Evolutionary conservation across 2,113 vertebrate genomes (phyloP), one percentile per base, ranked within the genome.

Genomic region (Mirza zaza): DNA sequence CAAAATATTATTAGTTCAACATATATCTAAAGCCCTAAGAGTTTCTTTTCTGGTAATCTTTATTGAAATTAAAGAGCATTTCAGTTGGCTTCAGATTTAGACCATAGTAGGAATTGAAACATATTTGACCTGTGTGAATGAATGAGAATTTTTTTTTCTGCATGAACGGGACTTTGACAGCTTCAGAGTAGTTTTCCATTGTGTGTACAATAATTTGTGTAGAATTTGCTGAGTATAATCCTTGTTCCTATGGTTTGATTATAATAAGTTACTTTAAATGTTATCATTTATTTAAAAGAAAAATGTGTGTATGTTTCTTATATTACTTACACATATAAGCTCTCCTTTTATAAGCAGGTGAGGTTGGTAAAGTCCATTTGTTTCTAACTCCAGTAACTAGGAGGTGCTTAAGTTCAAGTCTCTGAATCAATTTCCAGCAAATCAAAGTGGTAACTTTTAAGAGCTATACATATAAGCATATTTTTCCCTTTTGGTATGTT

Each of bases 111-210:
- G 77, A 97, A 17, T 91, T 88, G 86, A 96, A 93, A 88, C 11
- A 36, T 80, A 85, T 80, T 92, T 75, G 61, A 90, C 68, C 80
- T 87, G 71, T 96, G 55, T 48, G 42, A 90, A 93, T 96, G 57
- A 95, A 79, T 87, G 39, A 96, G 71, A 88, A 71, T 50, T 70
- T 34, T 93, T 36, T 91, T 67, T 42, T 1, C 42, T 70, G 25
- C 6, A 81, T 27, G 42, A 88, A 45, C 3, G 88, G 57, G 6
- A 11, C 52, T 73, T 95, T 91, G 55, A 82, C n/a, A 87, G 82
- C 75, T 92, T 82, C 50, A 86, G 84, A 82, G 18, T 77, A 61
- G 27, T 71, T 94, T 87, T 75, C 75, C 27, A 48, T 73, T 90
- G 11, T 39, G n/a, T n/a, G 36, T 50, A 89, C 73, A 80, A 20